These are phyloP conservation scores for Dasypolia templi DNA, from an alignment of 2,888 invertebrate species.

Conservation along the genomic window DNA sequence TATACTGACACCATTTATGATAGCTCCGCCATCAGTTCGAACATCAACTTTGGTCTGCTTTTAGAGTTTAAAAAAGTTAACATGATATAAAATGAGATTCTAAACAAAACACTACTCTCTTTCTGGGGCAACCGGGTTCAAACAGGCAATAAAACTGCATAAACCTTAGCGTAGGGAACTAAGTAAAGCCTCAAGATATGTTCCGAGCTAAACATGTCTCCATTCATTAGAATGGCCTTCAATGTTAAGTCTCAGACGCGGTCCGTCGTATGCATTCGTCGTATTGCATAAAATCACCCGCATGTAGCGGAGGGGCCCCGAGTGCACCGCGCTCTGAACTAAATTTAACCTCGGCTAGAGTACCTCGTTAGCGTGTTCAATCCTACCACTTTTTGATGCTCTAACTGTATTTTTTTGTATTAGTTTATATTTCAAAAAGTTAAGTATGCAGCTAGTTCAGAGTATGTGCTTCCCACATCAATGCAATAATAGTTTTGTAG, in stretches of 20 bases:
- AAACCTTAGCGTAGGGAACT: neutral
- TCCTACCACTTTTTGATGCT: slow-evolving; percentile 36
- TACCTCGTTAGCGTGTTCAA: slow-evolving; percentile 46
- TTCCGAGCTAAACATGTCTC: neutral
- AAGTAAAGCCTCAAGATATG: neutral
- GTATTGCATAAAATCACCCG: slow-evolving; percentile 17
- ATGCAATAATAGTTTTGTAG: slow-evolving; percentile 1
- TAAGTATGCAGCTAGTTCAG: slow-evolving; percentile 13
- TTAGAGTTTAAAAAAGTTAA: neutral
- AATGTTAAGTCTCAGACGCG: neutral
- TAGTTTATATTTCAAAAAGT: slow-evolving; percentile 42
- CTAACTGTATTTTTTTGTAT: slow-evolving; percentile 37
- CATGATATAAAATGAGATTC: neutral
- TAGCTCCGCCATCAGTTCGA: neutral
- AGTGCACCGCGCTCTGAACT: slow-evolving; percentile 10
- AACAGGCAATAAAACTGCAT: neutral
- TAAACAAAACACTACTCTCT: neutral
- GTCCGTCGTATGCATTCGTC: slow-evolving; percentile 20
- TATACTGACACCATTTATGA: neutral
- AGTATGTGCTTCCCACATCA: slow-evolving; percentile 7
- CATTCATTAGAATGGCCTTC: slow-evolving; percentile 13
- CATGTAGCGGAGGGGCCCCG: accelerated
- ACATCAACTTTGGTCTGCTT: neutral
- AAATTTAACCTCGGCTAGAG: slow-evolving; percentile 29
- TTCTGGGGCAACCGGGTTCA: neutral